phyloP scores from a whole-genome alignment of 2,888 invertebrate species.

The Buathra laborator region DNA sequence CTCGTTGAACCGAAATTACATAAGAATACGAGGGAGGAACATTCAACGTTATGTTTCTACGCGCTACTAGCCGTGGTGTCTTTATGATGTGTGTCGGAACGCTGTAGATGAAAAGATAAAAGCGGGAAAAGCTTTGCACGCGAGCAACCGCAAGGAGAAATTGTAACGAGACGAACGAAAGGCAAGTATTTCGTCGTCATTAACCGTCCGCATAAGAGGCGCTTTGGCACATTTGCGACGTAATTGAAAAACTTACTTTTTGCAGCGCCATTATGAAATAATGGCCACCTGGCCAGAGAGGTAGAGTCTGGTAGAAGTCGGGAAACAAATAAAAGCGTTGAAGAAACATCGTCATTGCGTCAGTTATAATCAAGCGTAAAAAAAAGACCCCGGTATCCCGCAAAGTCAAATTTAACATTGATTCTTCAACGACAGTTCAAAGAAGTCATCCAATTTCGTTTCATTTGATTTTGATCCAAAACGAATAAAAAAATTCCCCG shows the following conservation, averaged over 20 bases:
- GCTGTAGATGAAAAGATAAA: background rate
- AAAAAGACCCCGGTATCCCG: background rate
- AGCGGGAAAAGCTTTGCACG: background rate
- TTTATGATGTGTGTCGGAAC: conserved; percentile 1
- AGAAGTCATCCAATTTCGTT: background rate
- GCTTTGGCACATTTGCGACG: conserved; percentile 1
- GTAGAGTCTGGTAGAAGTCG: background rate
- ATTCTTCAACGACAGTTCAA: background rate
- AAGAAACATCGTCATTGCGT: background rate
- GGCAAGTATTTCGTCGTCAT: conserved; percentile 1
- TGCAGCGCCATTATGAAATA: conserved; percentile 43
- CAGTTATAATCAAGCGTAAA: background rate
- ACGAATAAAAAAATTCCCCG: background rate
- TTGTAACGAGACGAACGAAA: background rate
- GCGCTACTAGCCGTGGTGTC: background rate
- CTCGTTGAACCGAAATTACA: background rate
- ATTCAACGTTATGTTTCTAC: background rate
- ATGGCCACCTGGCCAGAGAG: conserved; percentile 37
- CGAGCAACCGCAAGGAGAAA: background rate
- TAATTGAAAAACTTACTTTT: conserved; percentile 50
- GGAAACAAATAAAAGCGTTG: background rate
- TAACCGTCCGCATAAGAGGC: conserved; percentile 1
- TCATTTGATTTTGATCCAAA: background rate
- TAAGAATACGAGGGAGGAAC: background rate
- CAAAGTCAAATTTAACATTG: background rate